A percentile compares a stretch with the other conserved stretches of the same genome.
These are phyloP conservation scores for Eristalis intricaria DNA, from an alignment of 2,888 invertebrate species.

Conservation along the genomic window DNA sequence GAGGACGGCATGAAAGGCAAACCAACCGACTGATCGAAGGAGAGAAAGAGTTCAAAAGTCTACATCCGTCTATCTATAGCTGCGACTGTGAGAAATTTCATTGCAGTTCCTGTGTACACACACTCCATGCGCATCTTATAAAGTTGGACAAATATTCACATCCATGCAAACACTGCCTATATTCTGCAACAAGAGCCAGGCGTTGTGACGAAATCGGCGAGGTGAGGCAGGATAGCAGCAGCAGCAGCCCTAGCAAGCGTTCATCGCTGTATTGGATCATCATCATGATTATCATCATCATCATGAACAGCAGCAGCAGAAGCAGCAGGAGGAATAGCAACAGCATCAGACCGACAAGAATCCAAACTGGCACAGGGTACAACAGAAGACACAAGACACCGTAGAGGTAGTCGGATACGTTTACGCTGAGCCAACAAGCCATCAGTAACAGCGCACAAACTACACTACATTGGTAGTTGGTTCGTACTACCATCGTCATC, in stretches of 20 bases:
- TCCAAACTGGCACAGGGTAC: slow-evolving; percentile 35
- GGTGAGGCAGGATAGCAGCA: slow-evolving; percentile 52
- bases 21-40: slow-evolving; percentile 1
- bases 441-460: slow-evolving; percentile 54
- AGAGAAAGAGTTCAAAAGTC: slow-evolving; percentile 6
- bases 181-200: not conserved
- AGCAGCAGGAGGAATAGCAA: not conserved
- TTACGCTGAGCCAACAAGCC: slow-evolving; percentile 56
- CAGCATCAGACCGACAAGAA: slow-evolving; percentile 63
- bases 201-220: slow-evolving; percentile 15
- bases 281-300: slow-evolving; percentile 12
- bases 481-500: slow-evolving; percentile 25
- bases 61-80: slow-evolving; percentile 13
- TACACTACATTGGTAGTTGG: slow-evolving; percentile 28
- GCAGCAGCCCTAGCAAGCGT: not conserved
- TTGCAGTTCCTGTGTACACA: slow-evolving; percentile 16
- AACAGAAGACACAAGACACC: slow-evolving; percentile 55
- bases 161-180: slow-evolving; percentile 2
- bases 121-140: slow-evolving; percentile 28
- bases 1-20: not conserved
- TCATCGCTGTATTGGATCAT: slow-evolving; percentile 25
- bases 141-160: slow-evolving; percentile 51
- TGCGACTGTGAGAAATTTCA: slow-evolving; percentile 4
- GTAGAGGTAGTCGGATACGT: slow-evolving; percentile 64
- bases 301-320: not conserved